A percentile compares a stretch with the other conserved stretches of the same genome.
These are phyloP conservation scores for Atta texana DNA, from an alignment of 1,140 invertebrate species.

Conservation along the genomic window DNA sequence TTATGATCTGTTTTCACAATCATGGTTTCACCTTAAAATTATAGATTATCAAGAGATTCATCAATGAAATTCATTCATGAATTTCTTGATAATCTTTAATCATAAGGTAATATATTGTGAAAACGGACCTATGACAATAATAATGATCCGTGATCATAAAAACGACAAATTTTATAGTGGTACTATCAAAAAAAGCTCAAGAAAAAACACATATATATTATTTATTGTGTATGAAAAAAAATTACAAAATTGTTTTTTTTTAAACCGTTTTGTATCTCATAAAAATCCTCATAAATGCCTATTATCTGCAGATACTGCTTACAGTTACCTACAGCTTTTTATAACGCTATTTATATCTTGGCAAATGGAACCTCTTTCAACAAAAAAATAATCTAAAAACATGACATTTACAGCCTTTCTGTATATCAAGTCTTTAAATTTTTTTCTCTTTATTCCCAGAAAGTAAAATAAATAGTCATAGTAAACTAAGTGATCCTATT, in stretches of 20 bases:
- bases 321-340: slow-evolving; percentile 19
- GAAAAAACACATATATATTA: neutral
- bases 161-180: neutral
- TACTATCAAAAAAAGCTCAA: neutral
- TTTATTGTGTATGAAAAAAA: neutral
- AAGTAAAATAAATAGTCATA: slow-evolving; percentile 28
- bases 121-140: neutral
- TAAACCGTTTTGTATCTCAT: slow-evolving; percentile 11
- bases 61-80: too few relatives aligned
- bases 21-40: too few relatives aligned
- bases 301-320: slow-evolving; percentile 36
- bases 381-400: slow-evolving; percentile 27
- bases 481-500: slow-evolving; percentile 16
- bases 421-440: slow-evolving; percentile 30
- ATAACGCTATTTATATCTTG: slow-evolving; percentile 4
- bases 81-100: too few relatives aligned
- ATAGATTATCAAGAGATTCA: too few relatives aligned
- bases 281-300: slow-evolving; percentile 41
- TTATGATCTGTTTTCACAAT: too few relatives aligned
- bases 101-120: too few relatives aligned
- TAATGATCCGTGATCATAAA: neutral
- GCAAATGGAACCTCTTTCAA: slow-evolving; percentile 22
- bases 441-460: slow-evolving; percentile 18
- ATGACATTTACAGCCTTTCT: slow-evolving; percentile 32
- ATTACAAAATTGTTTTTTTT: slow-evolving; percentile 20